phyloP scores from a whole-genome alignment of 92 coral and sea anemone species.

The Isaurus tuberculatus region DNA sequence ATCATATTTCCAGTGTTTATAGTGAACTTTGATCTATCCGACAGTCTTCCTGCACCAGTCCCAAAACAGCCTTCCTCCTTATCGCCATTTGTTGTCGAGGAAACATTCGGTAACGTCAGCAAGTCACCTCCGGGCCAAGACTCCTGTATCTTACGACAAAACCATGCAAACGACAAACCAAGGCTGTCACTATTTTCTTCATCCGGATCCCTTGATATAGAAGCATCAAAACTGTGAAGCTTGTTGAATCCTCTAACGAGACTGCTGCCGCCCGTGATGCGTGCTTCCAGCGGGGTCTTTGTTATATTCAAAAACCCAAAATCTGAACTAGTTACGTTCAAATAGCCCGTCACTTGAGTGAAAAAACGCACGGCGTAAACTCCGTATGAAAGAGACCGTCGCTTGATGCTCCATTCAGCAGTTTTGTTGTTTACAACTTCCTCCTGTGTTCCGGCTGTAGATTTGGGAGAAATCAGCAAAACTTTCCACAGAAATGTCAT shows the following conservation, averaged over 20 bases:
- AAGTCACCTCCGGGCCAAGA: constrained; percentile 4
- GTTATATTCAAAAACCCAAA: constrained; percentile 46
- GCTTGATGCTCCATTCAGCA: constrained; percentile 45
- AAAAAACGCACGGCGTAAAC: constrained; percentile 19
- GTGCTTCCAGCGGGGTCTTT: constrained; percentile 47
- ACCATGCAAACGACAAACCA: constrained; percentile 28
- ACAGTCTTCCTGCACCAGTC: constrained; percentile 72
- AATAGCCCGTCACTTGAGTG: constrained; percentile 31
- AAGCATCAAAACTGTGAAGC: constrained; percentile 32
- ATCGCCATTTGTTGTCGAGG: neutral
- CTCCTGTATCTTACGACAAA: constrained; percentile 24
- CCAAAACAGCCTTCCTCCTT: constrained; percentile 79
- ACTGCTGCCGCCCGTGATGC: constrained; percentile 43
- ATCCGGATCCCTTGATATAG: constrained; percentile 50
- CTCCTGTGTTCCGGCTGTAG: neutral
- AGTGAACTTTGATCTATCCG: constrained; percentile 46
- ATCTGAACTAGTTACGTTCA: constrained; percentile 29
- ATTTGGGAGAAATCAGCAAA: neutral
- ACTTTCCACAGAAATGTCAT: constrained; percentile 46
- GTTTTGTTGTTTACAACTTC: constrained; percentile 33
- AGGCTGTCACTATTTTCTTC: neutral
- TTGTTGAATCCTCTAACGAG: constrained; percentile 35
- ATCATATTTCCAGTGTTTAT: constrained; percentile 63
- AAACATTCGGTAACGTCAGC: constrained; percentile 7
- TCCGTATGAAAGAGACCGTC: constrained; percentile 41